Evolutionary conservation across 1,140 invertebrate genomes (phyloP), one percentile per base, ranked within the genome.

Genomic region (Platorchestia sp.): DNA sequence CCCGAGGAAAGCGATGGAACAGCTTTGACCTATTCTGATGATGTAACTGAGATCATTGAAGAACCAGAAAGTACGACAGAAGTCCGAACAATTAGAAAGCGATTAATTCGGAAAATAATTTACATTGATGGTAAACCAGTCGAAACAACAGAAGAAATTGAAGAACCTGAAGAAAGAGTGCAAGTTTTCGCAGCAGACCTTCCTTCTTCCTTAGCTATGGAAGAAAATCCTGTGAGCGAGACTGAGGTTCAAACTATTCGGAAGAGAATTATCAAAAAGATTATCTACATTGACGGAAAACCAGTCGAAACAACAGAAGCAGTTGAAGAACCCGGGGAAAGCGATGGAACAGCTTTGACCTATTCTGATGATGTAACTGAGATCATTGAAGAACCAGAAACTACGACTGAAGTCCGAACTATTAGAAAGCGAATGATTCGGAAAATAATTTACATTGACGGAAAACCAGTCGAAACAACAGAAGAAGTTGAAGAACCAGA

Each of bases 61-160:
- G 43, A 44, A 41, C 53, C 86, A 42, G 95, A 95, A 45, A 51
- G 14, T 40, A 95, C 53, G 42, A 91, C 89, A 7, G 89, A 91
- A 43, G 41, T 42, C 7, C 89, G 43, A 44, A 96, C 95, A 41
- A 95, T 96, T 43, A 44, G 95, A 43, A 96, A 90, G 45, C 89
- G 90, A 45, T 45, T 95, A 42, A 96, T 95, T 47, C 93, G 95
- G 42, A 95, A 95, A 53, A 95, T 96, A 43, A 95, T 96, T 27
- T 95, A 95, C 51, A 91, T 96, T 42, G 95, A 96, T 95, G 96
- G 96, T 86, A 95, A 96, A 86, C 95, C 96, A 44, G 95, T 96
- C 19, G 96, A 96, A 95, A 96, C 96, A 42, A 95, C 95, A 45
- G 96, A 96, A 59, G 90, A 96, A 44, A 95, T 91, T 42, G 96